Evolutionary conservation across 1,140 invertebrate genomes (phyloP).

Genomic region (Melitaea cinxia): DNA sequence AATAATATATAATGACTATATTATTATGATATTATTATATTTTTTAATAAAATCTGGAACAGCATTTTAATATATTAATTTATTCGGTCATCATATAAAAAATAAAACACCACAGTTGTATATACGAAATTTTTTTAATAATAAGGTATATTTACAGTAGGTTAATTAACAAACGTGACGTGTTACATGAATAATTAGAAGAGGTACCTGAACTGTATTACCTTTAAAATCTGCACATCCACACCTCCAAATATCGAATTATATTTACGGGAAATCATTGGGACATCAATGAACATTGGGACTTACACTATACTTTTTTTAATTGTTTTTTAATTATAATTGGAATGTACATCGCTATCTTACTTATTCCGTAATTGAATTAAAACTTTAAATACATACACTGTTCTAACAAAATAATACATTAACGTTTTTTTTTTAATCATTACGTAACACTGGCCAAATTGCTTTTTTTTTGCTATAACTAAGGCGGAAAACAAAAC

Average conservation of each 20-base stretch:
- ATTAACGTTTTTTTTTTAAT: background rate
- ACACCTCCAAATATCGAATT: slow-evolving; percentile 38
- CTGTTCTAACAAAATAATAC: background rate
- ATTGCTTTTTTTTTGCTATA: background rate
- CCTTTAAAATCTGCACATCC: slow-evolving; percentile 30
- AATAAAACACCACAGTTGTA: slow-evolving; percentile 68
- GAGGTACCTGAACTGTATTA: slow-evolving; percentile 60
- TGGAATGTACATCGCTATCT: slow-evolving; percentile 35
- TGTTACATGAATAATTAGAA: slow-evolving; percentile 75
- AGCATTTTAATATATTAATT: no score
- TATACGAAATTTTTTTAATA: slow-evolving; percentile 79
- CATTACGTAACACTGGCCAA: background rate
- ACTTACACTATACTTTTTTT: slow-evolving; percentile 16
- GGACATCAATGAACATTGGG: slow-evolving; percentile 26
- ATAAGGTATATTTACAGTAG: slow-evolving; percentile 80
- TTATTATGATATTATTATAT: no score
- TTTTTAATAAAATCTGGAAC: background rate
- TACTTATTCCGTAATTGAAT: slow-evolving; percentile 19
- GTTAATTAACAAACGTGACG: slow-evolving; percentile 79
- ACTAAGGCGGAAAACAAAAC: background rate
- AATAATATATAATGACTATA: no score
- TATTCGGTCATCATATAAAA: no score
- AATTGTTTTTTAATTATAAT: slow-evolving; percentile 26
- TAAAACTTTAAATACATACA: slow-evolving; percentile 14
- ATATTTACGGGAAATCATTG: slow-evolving; percentile 33